Percentiles rank a stretch among this genome's conserved stretches.
phyloP scores from a whole-genome alignment of 2,888 invertebrate species.

The Ephialtes manifestator region DNA sequence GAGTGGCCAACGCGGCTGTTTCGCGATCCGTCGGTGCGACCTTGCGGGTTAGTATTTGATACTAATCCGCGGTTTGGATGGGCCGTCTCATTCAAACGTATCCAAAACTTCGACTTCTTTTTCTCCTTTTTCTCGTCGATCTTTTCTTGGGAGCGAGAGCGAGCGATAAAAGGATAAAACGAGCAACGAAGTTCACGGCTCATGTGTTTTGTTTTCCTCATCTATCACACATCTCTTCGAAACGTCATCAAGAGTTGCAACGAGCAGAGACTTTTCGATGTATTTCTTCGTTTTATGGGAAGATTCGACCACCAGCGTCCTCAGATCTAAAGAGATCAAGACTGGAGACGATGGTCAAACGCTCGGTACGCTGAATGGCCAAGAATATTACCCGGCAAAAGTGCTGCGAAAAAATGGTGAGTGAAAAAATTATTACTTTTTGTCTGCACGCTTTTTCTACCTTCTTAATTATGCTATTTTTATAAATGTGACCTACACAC shows the following conservation, averaged over 20 bases:
- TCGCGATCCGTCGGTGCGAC: too few species aligned
- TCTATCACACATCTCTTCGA: not conserved
- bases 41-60: too few species aligned
- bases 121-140: not conserved
- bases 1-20: too few species aligned
- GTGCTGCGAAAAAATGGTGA: not conserved
- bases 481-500: too few species aligned
- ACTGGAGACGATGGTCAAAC: not conserved
- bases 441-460: too few species aligned
- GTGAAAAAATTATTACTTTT: too few species aligned
- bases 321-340: not conserved
- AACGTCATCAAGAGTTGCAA: not conserved
- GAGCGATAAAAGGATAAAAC: too few species aligned
- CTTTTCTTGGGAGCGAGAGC: not conserved
- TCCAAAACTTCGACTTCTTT: too few species aligned
- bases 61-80: too few species aligned
- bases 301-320: not conserved
- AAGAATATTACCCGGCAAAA: not conserved
- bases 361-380: not conserved
- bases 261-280: not conserved
- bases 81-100: too few species aligned
- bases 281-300: not conserved
- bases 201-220: not conserved
- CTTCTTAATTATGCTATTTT: too few species aligned
- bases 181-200: not conserved